Conservation (phyloP, 92 coral and sea anemone genomes). For the Metridium senile region DNA sequence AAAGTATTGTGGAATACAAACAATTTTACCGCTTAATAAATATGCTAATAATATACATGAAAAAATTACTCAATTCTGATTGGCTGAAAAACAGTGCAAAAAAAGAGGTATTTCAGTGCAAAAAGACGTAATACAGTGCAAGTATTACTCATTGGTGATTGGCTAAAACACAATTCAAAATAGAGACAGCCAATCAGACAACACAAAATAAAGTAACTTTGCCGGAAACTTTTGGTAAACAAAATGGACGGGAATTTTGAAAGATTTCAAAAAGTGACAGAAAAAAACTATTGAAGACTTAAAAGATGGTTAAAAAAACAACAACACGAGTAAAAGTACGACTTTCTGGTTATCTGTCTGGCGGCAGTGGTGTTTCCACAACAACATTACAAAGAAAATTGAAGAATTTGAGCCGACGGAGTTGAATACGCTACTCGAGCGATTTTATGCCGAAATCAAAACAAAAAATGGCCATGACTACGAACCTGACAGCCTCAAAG, state of each 20-base stretch:
- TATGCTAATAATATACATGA: too few species aligned
- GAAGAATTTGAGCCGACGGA: neutral
- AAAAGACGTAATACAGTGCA: too few species aligned
- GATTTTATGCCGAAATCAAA: neutral
- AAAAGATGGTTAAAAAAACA: neutral
- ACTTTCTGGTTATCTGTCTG: neutral
- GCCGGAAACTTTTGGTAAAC: neutral
- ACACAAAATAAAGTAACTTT: neutral
- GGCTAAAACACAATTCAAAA: neutral
- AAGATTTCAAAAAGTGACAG: neutral
- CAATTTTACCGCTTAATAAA: too few species aligned
- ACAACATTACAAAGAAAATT: neutral
- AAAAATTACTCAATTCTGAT: too few species aligned
- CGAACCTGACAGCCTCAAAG: neutral
- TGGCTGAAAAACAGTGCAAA: too few species aligned
- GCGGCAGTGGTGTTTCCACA: neutral
- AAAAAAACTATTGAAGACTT: neutral
- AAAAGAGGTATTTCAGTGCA: too few species aligned
- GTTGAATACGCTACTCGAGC: neutral
- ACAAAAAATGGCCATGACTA: constrained; percentile 15
- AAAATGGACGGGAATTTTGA: neutral
- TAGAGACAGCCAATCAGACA: neutral
- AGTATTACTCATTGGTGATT: neutral
- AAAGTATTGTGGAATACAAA: too few species aligned
- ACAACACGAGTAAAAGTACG: constrained; percentile 7